These are phyloP conservation scores for Hyalella azteca DNA, from an alignment of 2,888 invertebrate genomes.

Conservation along the genomic window DNA sequence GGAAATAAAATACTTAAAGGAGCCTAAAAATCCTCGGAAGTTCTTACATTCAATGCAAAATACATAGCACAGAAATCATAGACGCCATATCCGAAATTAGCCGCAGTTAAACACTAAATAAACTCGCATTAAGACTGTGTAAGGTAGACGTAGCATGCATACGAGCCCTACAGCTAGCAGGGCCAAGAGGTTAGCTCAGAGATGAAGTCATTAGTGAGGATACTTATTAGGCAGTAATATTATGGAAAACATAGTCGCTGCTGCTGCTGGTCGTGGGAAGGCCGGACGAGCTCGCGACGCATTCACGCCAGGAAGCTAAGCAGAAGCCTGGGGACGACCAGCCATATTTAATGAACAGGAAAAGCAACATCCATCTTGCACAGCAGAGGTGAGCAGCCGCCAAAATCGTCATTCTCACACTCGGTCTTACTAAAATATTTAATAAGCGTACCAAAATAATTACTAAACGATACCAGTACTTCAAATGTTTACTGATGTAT, in stretches of 20 bases:
- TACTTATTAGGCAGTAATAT: slow-evolving; percentile 24
- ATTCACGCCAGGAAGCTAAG: slow-evolving; percentile 13
- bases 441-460: too few species aligned
- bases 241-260: slow-evolving; percentile 16
- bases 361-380: slow-evolving; percentile 3
- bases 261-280: neutral
- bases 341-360: neutral
- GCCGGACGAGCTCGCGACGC: neutral
- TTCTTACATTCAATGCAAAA: too few species aligned
- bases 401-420: too few species aligned
- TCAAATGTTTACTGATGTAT: too few species aligned
- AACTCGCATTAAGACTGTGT: neutral
- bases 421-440: too few species aligned
- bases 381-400: too few species aligned
- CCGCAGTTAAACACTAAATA: too few species aligned
- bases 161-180: slow-evolving; percentile 2
- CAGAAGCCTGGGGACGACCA: neutral
- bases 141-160: neutral
- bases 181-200: slow-evolving; percentile 24
- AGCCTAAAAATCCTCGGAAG: too few species aligned
- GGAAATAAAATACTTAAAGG: too few species aligned
- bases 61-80: too few species aligned
- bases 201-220: slow-evolving; percentile 23
- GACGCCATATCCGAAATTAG: too few species aligned
- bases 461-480: too few species aligned